Conservation (phyloP, 2,113 vertebrate species). For the Lepisosteus osseus region DNA sequence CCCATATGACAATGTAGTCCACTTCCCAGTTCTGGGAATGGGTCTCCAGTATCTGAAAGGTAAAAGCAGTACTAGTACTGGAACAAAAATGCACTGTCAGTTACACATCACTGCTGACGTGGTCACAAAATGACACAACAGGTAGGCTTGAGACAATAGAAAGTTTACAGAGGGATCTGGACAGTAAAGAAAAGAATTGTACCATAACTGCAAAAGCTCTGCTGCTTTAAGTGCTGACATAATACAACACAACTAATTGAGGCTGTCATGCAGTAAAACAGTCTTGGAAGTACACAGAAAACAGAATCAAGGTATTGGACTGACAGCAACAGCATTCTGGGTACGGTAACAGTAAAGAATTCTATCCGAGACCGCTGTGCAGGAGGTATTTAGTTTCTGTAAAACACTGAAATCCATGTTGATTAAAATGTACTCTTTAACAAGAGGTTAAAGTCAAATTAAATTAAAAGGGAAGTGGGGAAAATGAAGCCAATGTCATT, state of each 20-base stretch:
- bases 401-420: conserved; percentile 19
- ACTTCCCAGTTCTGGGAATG: conserved; percentile 7
- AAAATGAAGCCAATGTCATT: conserved; percentile 17
- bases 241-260: conserved; percentile 8
- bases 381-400: conserved; percentile 20
- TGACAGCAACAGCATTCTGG: neutral
- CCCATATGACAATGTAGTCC: neutral
- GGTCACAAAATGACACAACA: neutral
- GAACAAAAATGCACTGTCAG: conserved; percentile 6
- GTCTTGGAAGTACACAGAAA: neutral
- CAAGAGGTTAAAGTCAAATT: neutral
- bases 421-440: too few relatives aligned
- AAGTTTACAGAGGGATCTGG: neutral
- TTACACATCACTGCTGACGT: neutral
- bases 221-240: conserved; percentile 12
- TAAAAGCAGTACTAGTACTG: conserved; percentile 15
- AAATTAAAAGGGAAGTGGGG: neutral
- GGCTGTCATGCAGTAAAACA: conserved; percentile 17
- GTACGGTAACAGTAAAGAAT: conserved; percentile 8
- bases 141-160: neutral
- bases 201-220: neutral
- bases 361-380: conserved; percentile 20
- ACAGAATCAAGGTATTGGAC: neutral
- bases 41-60: conserved; percentile 1
- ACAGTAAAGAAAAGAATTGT: neutral